Evolutionary conservation across 2,797 vertebrate species (phyloP).

Genomic region (Melanotaenia boesemani): DNA sequence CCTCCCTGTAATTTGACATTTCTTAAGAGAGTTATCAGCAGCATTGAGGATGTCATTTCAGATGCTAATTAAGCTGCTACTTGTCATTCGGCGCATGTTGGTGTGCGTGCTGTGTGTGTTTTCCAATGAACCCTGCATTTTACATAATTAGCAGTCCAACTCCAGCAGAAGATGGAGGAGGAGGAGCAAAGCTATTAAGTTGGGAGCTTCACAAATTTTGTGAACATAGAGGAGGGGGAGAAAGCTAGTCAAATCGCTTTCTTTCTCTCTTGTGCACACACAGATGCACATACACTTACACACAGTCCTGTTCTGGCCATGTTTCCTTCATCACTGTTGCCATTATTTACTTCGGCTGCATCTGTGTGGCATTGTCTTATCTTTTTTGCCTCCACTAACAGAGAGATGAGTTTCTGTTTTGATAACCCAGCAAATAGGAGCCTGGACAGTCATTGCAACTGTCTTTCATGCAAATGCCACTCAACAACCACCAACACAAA

Average conservation of each 20-base stretch:
- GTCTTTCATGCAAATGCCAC: conserved; percentile 49
- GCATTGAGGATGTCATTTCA: conserved; percentile 70
- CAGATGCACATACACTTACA: conserved; percentile 4
- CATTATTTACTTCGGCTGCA: conserved; percentile 53
- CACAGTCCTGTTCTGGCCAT: conserved; percentile 27
- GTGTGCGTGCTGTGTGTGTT: conserved; percentile 35
- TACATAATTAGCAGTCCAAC: conserved; percentile 79
- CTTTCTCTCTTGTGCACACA: conserved; percentile 4
- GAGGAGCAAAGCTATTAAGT: conserved; percentile 73
- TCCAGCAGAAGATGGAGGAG: conserved; percentile 70
- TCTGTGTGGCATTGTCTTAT: conserved; percentile 58
- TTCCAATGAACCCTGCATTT: conserved; percentile 61
- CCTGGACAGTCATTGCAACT: conserved; percentile 55
- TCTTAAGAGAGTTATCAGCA: conserved; percentile 69
- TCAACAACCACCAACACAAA: conserved; percentile 33
- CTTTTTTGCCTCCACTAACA: conserved; percentile 16
- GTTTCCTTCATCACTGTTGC: conserved; percentile 25
- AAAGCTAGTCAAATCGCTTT: conserved; percentile 31
- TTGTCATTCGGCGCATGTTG: conserved; percentile 46
- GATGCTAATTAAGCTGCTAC: conserved; percentile 74
- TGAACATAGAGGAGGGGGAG: conserved; percentile 16
- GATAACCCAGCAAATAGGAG: conserved; percentile 62
- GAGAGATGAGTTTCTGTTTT: conserved; percentile 68
- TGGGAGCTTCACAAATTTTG: conserved; percentile 61
- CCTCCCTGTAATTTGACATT: conserved; percentile 41